These are phyloP conservation scores for Riptortus pedestris DNA, from an alignment of 1,140 invertebrate genomes.

Conservation along the genomic window DNA sequence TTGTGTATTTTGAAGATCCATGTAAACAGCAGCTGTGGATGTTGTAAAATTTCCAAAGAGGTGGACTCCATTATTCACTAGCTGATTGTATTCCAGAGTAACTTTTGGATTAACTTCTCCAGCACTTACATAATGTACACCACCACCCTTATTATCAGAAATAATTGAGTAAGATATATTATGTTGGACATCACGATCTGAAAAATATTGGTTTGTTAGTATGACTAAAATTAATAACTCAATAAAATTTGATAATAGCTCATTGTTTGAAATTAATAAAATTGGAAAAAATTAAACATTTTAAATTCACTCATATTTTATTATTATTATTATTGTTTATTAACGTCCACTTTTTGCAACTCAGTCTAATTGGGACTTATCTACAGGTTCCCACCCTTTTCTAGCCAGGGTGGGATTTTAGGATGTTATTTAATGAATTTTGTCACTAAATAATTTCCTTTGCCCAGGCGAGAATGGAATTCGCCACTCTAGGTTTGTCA, in stretches of 20 bases:
- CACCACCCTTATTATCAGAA: conserved; percentile 75
- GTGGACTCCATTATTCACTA: conserved; percentile 78
- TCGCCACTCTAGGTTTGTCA: no score
- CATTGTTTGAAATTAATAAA: neutral
- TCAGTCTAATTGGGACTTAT: no score
- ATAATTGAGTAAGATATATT: conserved; percentile 80
- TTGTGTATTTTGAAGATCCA: conserved; percentile 92
- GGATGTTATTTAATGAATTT: no score
- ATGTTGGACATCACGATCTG: conserved; percentile 83
- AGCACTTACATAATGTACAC: conserved; percentile 74
- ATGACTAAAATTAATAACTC: conserved; percentile 4
- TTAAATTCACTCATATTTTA: no score
- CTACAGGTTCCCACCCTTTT: no score
- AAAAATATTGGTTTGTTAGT: conserved; percentile 34
- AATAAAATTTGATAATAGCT: neutral
- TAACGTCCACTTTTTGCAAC: no score
- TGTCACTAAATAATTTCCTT: no score
- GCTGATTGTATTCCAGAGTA: conserved; percentile 77
- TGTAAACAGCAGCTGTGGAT: conserved; percentile 63
- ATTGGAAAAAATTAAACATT: neutral
- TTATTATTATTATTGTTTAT: no score
- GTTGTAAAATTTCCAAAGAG: conserved; percentile 93
- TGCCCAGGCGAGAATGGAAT: no score
- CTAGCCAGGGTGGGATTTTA: no score
- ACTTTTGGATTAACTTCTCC: conserved; percentile 93